These are phyloP conservation scores for Prionailurus bengalensis DNA, from an alignment of 2,113 vertebrate genomes.

Conservation along the genomic window DNA sequence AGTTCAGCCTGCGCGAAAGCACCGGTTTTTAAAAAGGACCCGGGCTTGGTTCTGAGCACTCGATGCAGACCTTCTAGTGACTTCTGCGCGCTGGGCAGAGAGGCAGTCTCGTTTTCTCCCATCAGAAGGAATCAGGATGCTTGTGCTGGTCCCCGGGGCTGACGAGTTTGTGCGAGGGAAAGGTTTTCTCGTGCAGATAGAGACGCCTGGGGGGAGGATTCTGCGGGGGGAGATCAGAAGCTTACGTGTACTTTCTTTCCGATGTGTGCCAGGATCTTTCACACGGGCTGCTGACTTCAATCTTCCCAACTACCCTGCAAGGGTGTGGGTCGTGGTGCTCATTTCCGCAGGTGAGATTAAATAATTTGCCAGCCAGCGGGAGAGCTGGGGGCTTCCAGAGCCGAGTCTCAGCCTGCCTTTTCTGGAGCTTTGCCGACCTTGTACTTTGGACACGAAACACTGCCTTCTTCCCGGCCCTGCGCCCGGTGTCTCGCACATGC, in stretches of 20 bases:
- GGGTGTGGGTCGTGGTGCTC: background rate
- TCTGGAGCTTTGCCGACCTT: background rate
- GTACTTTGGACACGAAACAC: background rate
- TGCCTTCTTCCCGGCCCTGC: background rate
- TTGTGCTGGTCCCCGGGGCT: background rate
- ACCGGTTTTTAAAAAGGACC: background rate
- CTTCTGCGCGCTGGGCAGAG: no score
- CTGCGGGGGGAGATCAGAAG: background rate
- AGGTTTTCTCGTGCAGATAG: background rate
- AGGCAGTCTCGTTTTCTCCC: background rate
- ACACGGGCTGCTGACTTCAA: background rate
- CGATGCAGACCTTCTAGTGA: background rate
- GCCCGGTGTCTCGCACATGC: background rate
- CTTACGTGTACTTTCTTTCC: background rate
- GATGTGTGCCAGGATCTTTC: background rate
- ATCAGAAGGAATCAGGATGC: background rate
- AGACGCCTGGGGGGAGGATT: background rate
- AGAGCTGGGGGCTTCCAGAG: background rate
- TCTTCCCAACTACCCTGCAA: background rate
- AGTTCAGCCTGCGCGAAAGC: background rate
- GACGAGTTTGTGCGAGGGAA: background rate
- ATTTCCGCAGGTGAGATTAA: background rate
- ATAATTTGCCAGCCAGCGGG: fast-evolving
- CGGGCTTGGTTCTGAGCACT: background rate
- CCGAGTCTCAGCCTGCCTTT: background rate